Base-by-base conservation (phyloP, 2,888 invertebrate species). In the Cryptocephalus moraei region DNA sequence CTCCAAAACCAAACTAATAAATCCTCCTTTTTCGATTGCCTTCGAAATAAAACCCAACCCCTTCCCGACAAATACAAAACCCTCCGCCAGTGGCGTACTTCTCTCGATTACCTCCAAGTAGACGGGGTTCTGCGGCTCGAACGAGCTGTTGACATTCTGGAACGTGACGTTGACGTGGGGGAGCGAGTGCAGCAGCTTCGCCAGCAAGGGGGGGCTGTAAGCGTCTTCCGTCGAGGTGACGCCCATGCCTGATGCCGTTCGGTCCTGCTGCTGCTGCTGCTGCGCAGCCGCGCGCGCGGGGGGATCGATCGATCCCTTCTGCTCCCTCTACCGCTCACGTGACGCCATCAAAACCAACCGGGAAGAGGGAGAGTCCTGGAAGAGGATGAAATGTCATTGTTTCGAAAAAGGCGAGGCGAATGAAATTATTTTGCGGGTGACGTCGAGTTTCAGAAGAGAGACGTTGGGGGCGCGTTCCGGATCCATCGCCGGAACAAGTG, bases 121-220 rank as follows among this genome's bases (percentile, higher is more conserved):
- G 57, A 89, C 81, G 61, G 88, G 85, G 66, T 90, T 90, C 63
- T 85, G 81, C 42, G 91, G 92, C 65, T 90, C 85, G 74, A 94
- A 94, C 54, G 91, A 91, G 66, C 84, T 87, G 73, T 93, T 92
- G 73, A 92, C 91, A 62, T 81, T 80, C 68, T 90, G 87, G 65
- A 93, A 82, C 62, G 88, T 86, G 65, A 92, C 88, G 73, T 94
- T 92, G 69, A 92, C 80, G 74, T 94, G 94, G 54, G 93, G 94
- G 74, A 94, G 77, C 62, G 82, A 78, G 73, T 93, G 92, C 71
- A 93, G 83, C 73, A 90, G 79, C 72, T 82, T 81, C 66, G 91
- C 89, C 72, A 93, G 80, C 67, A 83, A 81, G 72, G 90, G 86
- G 74, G 87, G 84, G 75, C 81, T 80, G 76, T 89, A 90, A 65